Evolutionary conservation across 2,797 vertebrate species (phyloP).

Genomic region (Hoplostethus mediterraneus): DNA sequence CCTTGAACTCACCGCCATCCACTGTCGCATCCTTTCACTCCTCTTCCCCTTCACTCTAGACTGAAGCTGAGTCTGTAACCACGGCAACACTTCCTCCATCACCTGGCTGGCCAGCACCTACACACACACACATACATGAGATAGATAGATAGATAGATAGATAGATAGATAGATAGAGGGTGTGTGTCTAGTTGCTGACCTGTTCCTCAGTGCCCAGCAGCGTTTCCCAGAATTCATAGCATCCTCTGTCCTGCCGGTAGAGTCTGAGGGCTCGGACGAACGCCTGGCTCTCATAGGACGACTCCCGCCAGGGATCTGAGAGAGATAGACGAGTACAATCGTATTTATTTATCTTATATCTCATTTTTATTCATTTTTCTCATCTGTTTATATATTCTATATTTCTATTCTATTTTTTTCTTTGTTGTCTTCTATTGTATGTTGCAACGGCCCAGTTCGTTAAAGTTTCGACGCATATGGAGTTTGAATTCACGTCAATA

Average conservation of each 20-base stretch:
- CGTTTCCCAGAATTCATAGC: slow-evolving; percentile 91
- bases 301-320: slow-evolving; percentile 60
- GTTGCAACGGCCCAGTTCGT: too few relatives aligned
- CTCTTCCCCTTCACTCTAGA: slow-evolving; percentile 91
- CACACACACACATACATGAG: not conserved
- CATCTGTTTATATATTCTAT: too few relatives aligned
- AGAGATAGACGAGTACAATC: too few relatives aligned
- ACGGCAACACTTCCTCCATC: slow-evolving; percentile 92
- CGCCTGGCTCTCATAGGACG: slow-evolving; percentile 85
- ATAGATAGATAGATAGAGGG: too few relatives aligned
- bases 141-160: not conserved
- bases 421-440: too few relatives aligned
- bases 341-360: too few relatives aligned
- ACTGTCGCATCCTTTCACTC: slow-evolving; percentile 88
- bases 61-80: slow-evolving; percentile 90
- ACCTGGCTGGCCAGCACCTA: slow-evolving; percentile 91
- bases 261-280: slow-evolving; percentile 89
- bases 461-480: too few relatives aligned
- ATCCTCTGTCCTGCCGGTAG: slow-evolving; percentile 90
- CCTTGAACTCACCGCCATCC: slow-evolving; percentile 87
- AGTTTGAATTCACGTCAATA: too few relatives aligned
- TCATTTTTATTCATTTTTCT: too few relatives aligned
- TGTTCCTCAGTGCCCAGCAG: slow-evolving; percentile 88
- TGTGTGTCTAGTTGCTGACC: slow-evolving; percentile 70
- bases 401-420: too few relatives aligned